phyloP scores from a whole-genome alignment of 2,113 vertebrate genomes.

The Podilymbus podiceps region DNA sequence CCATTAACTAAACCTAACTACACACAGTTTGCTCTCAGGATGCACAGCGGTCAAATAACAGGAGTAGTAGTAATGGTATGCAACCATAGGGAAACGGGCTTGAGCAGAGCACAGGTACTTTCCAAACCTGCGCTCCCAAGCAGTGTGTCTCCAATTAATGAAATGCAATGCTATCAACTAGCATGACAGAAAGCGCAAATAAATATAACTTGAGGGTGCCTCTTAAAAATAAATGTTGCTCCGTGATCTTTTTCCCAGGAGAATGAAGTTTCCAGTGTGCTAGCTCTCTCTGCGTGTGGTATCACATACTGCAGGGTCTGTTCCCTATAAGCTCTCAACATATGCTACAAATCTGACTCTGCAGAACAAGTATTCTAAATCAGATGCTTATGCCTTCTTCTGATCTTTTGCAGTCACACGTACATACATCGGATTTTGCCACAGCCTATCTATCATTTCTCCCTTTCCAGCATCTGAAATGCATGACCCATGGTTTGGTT shows the following conservation, averaged over 20 bases:
- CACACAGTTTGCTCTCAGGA: background rate
- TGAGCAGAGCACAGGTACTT: background rate
- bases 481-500: background rate
- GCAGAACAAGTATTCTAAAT: slow-evolving; percentile 36
- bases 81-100: background rate
- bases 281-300: slow-evolving; percentile 42
- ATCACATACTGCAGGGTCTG: slow-evolving; percentile 13
- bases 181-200: slow-evolving; percentile 2
- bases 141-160: background rate
- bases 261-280: slow-evolving; percentile 25
- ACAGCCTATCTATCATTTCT: slow-evolving; percentile 41
- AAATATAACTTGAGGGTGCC: slow-evolving; percentile 25
- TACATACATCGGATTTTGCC: background rate
- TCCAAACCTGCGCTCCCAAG: background rate
- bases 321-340: slow-evolving; percentile 50
- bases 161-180: slow-evolving; percentile 4
- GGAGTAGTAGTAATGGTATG: background rate
- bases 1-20: background rate
- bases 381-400: slow-evolving; percentile 43
- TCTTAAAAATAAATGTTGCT: slow-evolving; percentile 44
- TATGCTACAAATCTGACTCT: slow-evolving; percentile 39
- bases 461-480: slow-evolving; percentile 33
- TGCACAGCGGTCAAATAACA: background rate
- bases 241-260: slow-evolving; percentile 21
- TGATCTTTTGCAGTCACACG: slow-evolving; percentile 41